Evolutionary conservation across 2,888 invertebrate species (phyloP), one percentile per base, ranked within the genome.

Genomic region (Drosophila meridionalis): DNA sequence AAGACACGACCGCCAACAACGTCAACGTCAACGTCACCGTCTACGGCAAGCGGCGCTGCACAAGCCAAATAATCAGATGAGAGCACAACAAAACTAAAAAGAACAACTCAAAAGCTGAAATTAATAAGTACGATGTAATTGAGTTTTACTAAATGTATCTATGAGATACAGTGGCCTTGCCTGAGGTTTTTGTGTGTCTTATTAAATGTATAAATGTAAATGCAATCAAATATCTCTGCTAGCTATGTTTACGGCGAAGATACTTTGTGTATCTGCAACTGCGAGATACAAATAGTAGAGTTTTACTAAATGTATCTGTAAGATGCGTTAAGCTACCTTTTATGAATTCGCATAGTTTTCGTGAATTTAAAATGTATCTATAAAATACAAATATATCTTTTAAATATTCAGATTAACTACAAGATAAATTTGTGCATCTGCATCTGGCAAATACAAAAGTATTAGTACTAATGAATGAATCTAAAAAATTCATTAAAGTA

Each of bases 11-110:
- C 50, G 53, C 3, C 71, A 70, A 42, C 63, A 58, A 66, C 62
- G 76, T 61, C 79, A 82, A 56, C 62, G 64, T 42, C 56, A 62
- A 42, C 20, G 20, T 20, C 20, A 20, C 20, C 20, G 20, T 20
- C 20, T 20, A 20, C 20, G 20, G 20, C 20, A 20, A 20, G 20
- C 20, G 20, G 20, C 20, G 20, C 20, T 67, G 62, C 56, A 48
- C 69, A 50, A 69, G 53, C 48, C 66, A 73, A 67, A 74, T 66
- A 77, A 66, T 57, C 59, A 43, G 20, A 64, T 59, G 63, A 43
- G 48, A 43, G 8, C 30, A 30, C n/a, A 52, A 45, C 26, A 48
- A 47, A 9, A 14, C 32, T 7, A n/a, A 40, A 40, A 34, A 52
- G 11, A 34, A 34, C 26, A 50, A 14, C 43, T 56, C 12, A 32